Evolutionary conservation across 2,113 vertebrate genomes (phyloP), one percentile per base, ranked within the genome.

Genomic region (Chaenocephalus aceratus): DNA sequence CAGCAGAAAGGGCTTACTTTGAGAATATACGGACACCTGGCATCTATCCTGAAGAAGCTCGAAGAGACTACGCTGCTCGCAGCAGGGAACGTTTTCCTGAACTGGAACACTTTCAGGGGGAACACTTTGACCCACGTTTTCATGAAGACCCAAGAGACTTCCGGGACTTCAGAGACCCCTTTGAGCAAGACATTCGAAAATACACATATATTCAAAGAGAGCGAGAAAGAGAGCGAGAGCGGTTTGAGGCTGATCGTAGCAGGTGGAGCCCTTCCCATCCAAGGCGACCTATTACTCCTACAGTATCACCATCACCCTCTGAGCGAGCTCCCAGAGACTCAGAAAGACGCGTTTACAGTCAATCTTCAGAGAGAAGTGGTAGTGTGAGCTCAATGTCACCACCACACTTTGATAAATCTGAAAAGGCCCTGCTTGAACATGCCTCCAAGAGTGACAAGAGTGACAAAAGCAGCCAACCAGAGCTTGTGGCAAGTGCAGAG

Each of bases 171-270:
- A 93, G 98, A 80, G 98, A 99, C 86, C 97, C 97, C 0, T 99
- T 99, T 1, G 97, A 99, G 72, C 98, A 99, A 75, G 98, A 99
- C 86, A 99, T 99, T 46, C 90, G 97, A 61, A 98, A 99, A 82
- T 99, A 99, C 88, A 99, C 97, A 54, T 99, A 98, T 83, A 96
- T 98, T 82, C 98, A 99, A 48, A 95, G 98, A 54, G 98, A 99
- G 77, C 90, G 97, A 5, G 97, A 99, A 82, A 84, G 97, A 60
- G 97, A 98, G 59, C 92, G 98, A 0, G 98, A 99, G 34, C 96
- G 97, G 1, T 99, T 99, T 21, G 98, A 99, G 57, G 95, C 97
- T 0, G 97, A 99, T 46, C 94, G 97, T 4, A 97, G 96, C 30
- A 97, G 98, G 70, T 98, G 98, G 95, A 99, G 98, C 62, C 98